Percentiles rank a stretch among this genome's conserved stretches.
phyloP scores from a whole-genome alignment of 2,888 invertebrate genomes.

The Eudemis profundana region DNA sequence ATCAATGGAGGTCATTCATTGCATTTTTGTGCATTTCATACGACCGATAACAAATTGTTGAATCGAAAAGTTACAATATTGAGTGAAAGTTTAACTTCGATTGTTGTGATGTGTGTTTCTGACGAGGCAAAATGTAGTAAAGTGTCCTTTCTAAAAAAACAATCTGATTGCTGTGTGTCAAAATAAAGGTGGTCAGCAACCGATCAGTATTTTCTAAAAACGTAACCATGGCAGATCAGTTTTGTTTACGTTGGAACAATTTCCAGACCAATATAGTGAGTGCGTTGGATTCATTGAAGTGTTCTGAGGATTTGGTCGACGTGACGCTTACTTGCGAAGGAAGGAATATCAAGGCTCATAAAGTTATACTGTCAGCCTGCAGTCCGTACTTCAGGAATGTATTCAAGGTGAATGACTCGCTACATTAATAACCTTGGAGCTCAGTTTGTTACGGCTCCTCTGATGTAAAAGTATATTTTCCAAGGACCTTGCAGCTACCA shows the following conservation, averaged over 20 bases:
- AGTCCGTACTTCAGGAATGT: conserved; percentile 91
- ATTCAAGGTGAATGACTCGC: conserved; percentile 88
- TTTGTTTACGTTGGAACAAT: conserved; percentile 91
- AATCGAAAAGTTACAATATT: conserved; percentile 50
- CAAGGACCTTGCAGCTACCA: conserved; percentile 41
- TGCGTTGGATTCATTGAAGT: conserved; percentile 88
- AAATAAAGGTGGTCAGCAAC: conserved; percentile 53
- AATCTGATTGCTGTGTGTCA: conserved; percentile 56
- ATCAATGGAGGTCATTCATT: conserved; percentile 81
- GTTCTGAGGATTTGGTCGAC: conserved; percentile 89
- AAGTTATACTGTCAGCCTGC: conserved; percentile 90
- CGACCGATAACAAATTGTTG: conserved; percentile 49
- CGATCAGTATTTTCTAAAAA: conserved; percentile 47
- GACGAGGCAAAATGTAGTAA: conserved; percentile 55
- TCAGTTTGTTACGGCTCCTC: conserved; percentile 46
- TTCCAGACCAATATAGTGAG: conserved; percentile 89
- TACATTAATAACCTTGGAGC: conserved; percentile 79
- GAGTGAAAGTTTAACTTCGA: conserved; percentile 54
- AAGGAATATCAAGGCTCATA: conserved; percentile 89
- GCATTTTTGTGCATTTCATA: conserved; percentile 79
- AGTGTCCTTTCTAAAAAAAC: conserved; percentile 39
- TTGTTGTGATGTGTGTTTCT: conserved; percentile 60
- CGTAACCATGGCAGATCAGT: conserved; percentile 87
- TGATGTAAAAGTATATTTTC: conserved; percentile 44
- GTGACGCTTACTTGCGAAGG: conserved; percentile 91